These are phyloP conservation scores for Netelia virgata DNA, from an alignment of 2,888 invertebrate genomes.

Conservation along the genomic window DNA sequence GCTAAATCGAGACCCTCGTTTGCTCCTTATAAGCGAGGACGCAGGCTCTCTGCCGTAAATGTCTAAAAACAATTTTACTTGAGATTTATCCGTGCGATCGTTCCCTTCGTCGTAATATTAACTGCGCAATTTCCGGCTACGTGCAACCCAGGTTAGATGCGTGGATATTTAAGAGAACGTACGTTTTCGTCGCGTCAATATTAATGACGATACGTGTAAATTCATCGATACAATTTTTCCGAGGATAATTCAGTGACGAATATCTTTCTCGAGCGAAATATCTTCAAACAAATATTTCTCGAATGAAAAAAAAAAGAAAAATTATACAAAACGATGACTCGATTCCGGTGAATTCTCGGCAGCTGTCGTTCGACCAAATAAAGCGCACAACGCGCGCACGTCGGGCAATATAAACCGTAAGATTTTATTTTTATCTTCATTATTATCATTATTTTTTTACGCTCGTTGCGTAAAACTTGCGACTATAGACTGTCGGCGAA, in stretches of 20 bases:
- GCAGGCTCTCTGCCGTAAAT: conserved; percentile 57
- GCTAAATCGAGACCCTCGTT: conserved; percentile 53
- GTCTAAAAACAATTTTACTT: conserved; percentile 68
- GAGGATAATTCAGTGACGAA: too few relatives aligned
- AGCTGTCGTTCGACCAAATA: conserved; percentile 3
- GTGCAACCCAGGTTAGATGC: conserved; percentile 28
- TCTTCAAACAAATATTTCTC: neutral
- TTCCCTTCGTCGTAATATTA: conserved; percentile 40
- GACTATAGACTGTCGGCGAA: conserved; percentile 27
- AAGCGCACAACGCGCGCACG: conserved; percentile 1
- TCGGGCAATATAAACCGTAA: neutral
- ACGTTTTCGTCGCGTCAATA: too few relatives aligned
- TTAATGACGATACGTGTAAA: too few relatives aligned
- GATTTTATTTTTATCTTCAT: conserved; percentile 18
- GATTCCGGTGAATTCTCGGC: conserved; percentile 12
- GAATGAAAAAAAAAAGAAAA: neutral
- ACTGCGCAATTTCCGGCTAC: conserved; percentile 61
- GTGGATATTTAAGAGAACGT: neutral
- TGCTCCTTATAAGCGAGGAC: conserved; percentile 50
- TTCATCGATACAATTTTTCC: too few relatives aligned
- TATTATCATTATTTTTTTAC: conserved; percentile 12
- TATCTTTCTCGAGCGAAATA: too few relatives aligned
- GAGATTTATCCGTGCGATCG: conserved; percentile 40
- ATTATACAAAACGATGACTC: conserved; percentile 4
- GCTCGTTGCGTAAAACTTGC: conserved; percentile 32